Percentiles rank a stretch among this genome's conserved stretches.
Evolutionary conservation across 2,888 invertebrate species (phyloP).

Genomic region (Drosophila dives): DNA sequence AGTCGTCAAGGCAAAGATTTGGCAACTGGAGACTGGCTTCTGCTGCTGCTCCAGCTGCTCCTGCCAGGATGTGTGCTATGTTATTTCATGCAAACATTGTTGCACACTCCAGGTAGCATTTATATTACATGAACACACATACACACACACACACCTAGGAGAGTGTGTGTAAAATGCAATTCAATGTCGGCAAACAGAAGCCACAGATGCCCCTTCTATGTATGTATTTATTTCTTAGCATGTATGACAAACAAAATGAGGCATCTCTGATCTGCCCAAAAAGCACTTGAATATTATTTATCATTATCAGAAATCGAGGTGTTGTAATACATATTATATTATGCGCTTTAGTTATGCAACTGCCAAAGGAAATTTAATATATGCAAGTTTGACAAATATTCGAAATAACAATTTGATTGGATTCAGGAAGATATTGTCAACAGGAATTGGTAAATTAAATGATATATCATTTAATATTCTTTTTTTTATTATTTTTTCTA

Average conservation of each 20-base stretch:
- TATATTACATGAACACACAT: slow-evolving; percentile 3
- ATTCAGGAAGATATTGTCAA: neutral
- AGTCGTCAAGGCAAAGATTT: slow-evolving; percentile 25
- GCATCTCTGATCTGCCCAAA: neutral
- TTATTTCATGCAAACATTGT: slow-evolving; percentile 61
- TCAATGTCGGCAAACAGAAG: neutral
- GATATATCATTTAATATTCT: neutral
- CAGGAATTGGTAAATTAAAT: neutral
- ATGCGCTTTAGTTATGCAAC: neutral
- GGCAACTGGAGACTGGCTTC: slow-evolving; percentile 14
- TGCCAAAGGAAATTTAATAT: neutral
- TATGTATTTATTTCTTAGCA: neutral
- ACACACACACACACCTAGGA: neutral
- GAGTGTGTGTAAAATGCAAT: neutral
- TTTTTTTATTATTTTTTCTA: neutral
- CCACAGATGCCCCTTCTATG: neutral
- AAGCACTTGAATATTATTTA: neutral
- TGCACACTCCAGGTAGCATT: slow-evolving; percentile 21
- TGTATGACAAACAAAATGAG: neutral
- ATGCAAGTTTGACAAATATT: neutral
- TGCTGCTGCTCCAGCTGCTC: slow-evolving; percentile 21
- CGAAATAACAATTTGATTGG: slow-evolving; percentile 1
- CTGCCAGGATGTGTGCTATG: slow-evolving; percentile 37
- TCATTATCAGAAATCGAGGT: neutral
- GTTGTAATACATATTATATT: neutral